These are phyloP conservation scores for Cantharis nigra DNA, from an alignment of 2,888 invertebrate species.

Conservation along the genomic window DNA sequence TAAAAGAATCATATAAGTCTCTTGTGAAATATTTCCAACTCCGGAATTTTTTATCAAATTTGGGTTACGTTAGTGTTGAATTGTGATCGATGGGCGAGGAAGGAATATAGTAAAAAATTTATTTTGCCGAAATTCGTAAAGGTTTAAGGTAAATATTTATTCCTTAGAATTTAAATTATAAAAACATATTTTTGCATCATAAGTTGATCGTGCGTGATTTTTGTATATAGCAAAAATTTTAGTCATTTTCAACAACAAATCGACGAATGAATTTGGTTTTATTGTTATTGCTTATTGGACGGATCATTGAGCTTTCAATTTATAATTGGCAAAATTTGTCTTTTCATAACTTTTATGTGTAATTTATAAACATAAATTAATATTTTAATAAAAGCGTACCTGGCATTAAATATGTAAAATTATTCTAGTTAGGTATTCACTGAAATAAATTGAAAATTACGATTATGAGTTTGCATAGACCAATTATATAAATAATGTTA, in stretches of 20 bases:
- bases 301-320: not conserved
- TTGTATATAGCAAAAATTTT: not conserved
- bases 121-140: constrained; percentile 10
- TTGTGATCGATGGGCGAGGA: constrained; percentile 18
- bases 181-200: not conserved
- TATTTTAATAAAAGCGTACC: not conserved
- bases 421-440: not conserved
- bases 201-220: not conserved
- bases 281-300: not conserved
- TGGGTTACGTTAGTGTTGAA: constrained; percentile 16
- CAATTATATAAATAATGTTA: not conserved
- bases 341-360: not conserved
- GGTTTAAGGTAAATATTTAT: constrained; percentile 7
- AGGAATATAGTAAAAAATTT: constrained; percentile 14
- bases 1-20: constrained; percentile 9
- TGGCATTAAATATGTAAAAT: not conserved
- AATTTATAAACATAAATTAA: not conserved
- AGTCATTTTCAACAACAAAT: not conserved
- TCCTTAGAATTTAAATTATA: constrained; percentile 6
- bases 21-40: constrained; percentile 12
- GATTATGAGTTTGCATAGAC: not conserved
- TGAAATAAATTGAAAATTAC: not conserved
- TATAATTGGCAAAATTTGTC: not conserved
- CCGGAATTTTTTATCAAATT: constrained; percentile 19
- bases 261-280: not conserved